A percentile compares a stretch with the other conserved stretches of the same genome.
These are phyloP conservation scores for Macrotrachela quadricornifera DNA, from an alignment of 1,140 invertebrate genomes.

Conservation along the genomic window DNA sequence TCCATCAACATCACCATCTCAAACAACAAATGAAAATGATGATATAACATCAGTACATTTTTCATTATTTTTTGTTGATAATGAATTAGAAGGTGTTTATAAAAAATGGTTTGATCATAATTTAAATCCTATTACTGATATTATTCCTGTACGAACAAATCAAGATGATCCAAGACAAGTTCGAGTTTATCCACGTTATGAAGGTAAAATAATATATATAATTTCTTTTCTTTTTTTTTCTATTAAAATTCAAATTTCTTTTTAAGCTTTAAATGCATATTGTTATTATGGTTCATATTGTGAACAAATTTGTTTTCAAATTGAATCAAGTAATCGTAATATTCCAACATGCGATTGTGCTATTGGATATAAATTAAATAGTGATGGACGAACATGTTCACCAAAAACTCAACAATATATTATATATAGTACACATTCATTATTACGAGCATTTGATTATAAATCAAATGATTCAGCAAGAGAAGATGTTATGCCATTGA, in stretches of 20 bases:
- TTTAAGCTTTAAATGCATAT: conserved; percentile 32
- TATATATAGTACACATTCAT: too few relatives aligned
- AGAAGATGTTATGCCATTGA: too few relatives aligned
- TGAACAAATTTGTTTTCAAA: conserved; percentile 72
- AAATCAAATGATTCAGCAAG: too few relatives aligned
- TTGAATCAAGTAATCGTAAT: conserved; percentile 38
- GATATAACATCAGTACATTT: too few relatives aligned
- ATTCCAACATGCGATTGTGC: conserved; percentile 52
- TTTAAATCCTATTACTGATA: conserved; percentile 58
- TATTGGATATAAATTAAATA: conserved; percentile 50
- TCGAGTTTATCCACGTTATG: neutral
- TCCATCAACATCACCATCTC: too few relatives aligned
- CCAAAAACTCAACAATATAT: conserved; percentile 1
- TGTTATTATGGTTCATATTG: conserved; percentile 64
- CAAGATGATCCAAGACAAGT: conserved; percentile 40
- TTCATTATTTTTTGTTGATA: too few relatives aligned
- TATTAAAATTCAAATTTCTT: too few relatives aligned
- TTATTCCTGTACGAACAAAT: conserved; percentile 63
- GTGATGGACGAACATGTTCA: conserved; percentile 53
- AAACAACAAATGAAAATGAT: too few relatives aligned
- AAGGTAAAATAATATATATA: too few relatives aligned
- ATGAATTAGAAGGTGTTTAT: too few relatives aligned
- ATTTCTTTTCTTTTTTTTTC: neutral
- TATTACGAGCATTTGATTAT: too few relatives aligned
- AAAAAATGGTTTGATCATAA: conserved; percentile 26